Percentiles rank a stretch among this genome's conserved stretches.
Conservation (phyloP, 2,888 invertebrate species). For the Parasteatoda lunata region DNA sequence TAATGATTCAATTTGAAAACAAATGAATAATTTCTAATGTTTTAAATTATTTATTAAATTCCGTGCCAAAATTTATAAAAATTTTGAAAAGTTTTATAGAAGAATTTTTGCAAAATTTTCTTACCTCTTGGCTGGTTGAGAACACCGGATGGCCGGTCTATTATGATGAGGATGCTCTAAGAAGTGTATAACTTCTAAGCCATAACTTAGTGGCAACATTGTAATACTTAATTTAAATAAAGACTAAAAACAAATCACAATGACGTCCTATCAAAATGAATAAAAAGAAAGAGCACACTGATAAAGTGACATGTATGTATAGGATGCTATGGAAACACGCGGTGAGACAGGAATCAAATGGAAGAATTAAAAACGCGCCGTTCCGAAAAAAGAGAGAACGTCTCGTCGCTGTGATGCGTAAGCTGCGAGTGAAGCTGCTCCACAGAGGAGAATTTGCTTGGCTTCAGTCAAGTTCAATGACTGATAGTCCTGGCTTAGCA, state of each 20-base stretch:
- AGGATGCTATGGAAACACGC: conserved; percentile 8
- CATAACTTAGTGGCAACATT: conserved; percentile 64
- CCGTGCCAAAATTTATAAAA: too few species aligned
- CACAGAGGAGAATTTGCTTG: conserved; percentile 21
- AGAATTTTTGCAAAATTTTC: not conserved
- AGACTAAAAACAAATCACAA: not conserved
- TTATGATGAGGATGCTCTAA: conserved; percentile 61
- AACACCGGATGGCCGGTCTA: conserved; percentile 34
- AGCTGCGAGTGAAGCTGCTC: conserved; percentile 16
- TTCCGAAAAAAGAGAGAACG: conserved; percentile 5
- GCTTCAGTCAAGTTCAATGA: conserved; percentile 63
- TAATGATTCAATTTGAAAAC: too few species aligned
- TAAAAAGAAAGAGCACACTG: not conserved
- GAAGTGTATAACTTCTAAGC: conserved; percentile 67
- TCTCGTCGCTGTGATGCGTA: conserved; percentile 24
- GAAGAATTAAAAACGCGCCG: not conserved
- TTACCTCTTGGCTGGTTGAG: conserved; percentile 51
- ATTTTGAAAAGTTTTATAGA: too few species aligned
- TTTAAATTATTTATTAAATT: too few species aligned
- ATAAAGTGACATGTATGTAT: not conserved
- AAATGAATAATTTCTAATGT: too few species aligned
- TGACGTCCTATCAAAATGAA: not conserved
- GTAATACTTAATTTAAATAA: not conserved
- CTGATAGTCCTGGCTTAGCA: conserved; percentile 57
- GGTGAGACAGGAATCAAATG: not conserved